A percentile compares a stretch with the other conserved stretches of the same genome.
phyloP scores from a whole-genome alignment of 2,113 vertebrate genomes.

The Xenopus laevis region DNA sequence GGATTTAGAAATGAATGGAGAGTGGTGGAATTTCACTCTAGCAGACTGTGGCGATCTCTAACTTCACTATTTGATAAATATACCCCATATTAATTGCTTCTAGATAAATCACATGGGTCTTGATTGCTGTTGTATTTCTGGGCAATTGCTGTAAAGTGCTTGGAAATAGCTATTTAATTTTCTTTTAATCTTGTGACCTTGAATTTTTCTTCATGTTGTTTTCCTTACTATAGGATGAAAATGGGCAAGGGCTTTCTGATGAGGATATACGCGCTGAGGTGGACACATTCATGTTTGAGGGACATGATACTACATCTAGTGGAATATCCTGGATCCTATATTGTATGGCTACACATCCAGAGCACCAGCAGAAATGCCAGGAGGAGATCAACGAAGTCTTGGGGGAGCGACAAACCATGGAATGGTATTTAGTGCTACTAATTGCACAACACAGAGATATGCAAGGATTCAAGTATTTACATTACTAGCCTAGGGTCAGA shows the following conservation, averaged over 20 bases:
- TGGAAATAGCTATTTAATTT: too few species aligned
- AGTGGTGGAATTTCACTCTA: too few species aligned
- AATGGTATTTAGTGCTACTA: constrained; percentile 56
- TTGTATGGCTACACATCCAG: constrained; percentile 65
- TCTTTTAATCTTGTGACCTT: too few species aligned
- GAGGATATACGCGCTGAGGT: constrained; percentile 71
- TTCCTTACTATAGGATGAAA: constrained; percentile 61
- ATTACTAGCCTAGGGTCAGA: neutral
- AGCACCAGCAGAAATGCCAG: constrained; percentile 71
- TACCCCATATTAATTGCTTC: too few species aligned
- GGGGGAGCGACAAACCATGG: constrained; percentile 58
- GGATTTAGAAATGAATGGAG: too few species aligned
- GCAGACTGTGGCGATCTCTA: too few species aligned
- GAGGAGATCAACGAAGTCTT: constrained; percentile 62
- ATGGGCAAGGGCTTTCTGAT: constrained; percentile 63
- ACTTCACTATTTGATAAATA: too few species aligned
- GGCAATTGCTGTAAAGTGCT: too few species aligned
- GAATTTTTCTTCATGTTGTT: neutral
- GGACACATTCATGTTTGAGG: constrained; percentile 79
- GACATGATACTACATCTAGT: constrained; percentile 74
- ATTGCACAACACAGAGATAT: neutral
- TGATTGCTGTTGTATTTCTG: too few species aligned
- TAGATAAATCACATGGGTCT: too few species aligned
- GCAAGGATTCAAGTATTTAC: neutral
- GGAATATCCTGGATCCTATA: constrained; percentile 69